These are phyloP conservation scores for Melinaea menophilus DNA, from an alignment of 2,888 invertebrate species.

Conservation along the genomic window DNA sequence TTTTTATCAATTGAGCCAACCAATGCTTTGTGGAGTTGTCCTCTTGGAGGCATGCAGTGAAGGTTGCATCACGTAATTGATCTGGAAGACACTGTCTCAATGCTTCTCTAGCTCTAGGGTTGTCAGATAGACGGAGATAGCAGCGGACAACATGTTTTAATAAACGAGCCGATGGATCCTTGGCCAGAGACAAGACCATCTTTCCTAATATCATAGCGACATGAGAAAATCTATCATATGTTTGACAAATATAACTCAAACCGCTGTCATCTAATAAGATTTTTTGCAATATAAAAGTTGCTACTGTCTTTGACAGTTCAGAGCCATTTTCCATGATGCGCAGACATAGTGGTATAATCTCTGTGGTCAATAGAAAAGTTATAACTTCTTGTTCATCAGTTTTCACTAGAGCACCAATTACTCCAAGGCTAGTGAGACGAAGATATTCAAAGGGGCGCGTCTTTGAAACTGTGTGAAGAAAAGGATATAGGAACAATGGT, in stretches of 20 bases:
- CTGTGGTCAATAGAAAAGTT: constrained; percentile 97
- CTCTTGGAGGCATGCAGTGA: constrained; percentile 94
- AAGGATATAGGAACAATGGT: constrained; percentile 98
- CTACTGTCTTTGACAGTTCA: constrained; percentile 99
- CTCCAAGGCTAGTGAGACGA: constrained; percentile 98
- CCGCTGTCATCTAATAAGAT: constrained; percentile 99
- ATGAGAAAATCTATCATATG: constrained; percentile 99
- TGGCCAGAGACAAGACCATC: constrained; percentile 98
- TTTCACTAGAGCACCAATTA: constrained; percentile 99
- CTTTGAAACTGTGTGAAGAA: constrained; percentile 99
- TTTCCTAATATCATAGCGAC: constrained; percentile 99
- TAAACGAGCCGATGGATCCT: constrained; percentile 97
- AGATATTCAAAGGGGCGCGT: constrained; percentile 99
- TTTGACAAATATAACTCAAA: constrained; percentile 98
- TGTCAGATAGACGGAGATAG: constrained; percentile 97
- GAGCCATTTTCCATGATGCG: constrained; percentile 99
- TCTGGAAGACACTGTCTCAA: constrained; percentile 98
- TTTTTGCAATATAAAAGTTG: constrained; percentile 99
- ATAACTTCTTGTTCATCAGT: constrained; percentile 99
- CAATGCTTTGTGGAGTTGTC: constrained; percentile 99
- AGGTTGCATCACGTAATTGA: constrained; percentile 97
- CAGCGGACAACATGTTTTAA: constrained; percentile 99
- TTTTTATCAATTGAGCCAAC: constrained; percentile 94
- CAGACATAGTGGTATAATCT: constrained; percentile 98
- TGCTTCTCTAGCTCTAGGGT: constrained; percentile 97